phyloP scores from a whole-genome alignment of 2,113 vertebrate genomes.

The Phyllopteryx taeniolatus region DNA sequence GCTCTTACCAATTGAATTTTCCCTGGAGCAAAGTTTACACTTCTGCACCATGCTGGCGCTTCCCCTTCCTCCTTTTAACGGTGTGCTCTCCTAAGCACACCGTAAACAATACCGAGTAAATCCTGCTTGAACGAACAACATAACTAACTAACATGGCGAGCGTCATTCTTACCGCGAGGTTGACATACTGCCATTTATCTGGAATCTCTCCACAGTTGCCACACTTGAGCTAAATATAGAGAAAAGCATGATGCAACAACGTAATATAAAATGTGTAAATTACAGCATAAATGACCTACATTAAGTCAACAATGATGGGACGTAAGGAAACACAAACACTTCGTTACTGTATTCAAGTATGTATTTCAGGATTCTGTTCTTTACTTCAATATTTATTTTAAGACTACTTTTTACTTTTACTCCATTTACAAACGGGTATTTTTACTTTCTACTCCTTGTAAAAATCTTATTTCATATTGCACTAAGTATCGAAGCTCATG shows the following conservation, averaged over 20 bases:
- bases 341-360: no score
- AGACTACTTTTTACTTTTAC: no score
- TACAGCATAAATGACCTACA: neutral
- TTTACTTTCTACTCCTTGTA: no score
- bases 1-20: constrained; percentile 88
- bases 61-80: constrained; percentile 90
- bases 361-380: no score
- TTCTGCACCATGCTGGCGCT: constrained; percentile 96
- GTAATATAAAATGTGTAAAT: neutral
- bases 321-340: neutral
- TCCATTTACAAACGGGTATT: no score
- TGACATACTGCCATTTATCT: constrained; percentile 96
- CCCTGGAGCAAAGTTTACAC: constrained; percentile 95
- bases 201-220: constrained; percentile 91
- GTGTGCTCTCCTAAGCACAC: constrained; percentile 80
- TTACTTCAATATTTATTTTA: no score
- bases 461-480: no score
- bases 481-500: no score
- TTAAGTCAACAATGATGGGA: neutral
- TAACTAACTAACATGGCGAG: neutral
- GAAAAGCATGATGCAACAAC: neutral
- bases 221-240: constrained; percentile 83
- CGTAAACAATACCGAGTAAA: neutral
- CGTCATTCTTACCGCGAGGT: constrained; percentile 76
- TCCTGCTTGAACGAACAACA: neutral